Evolutionary conservation across 2,797 vertebrate genomes (phyloP), one percentile per base, ranked within the genome.

Genomic region (Danionella dracula): DNA sequence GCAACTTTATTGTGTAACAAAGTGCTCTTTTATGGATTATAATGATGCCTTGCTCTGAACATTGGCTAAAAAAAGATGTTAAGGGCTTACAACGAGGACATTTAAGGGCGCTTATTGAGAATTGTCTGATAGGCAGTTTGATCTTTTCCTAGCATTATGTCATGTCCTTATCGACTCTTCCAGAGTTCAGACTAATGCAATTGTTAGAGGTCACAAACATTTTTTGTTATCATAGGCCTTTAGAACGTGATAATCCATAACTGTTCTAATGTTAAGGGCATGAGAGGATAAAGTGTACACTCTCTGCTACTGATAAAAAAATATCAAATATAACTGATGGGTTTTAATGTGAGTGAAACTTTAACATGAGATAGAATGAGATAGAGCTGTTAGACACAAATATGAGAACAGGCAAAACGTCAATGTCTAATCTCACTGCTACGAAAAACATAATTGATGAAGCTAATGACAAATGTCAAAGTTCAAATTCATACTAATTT

Each of bases 1-100:
- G 21, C 27, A 20, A 12, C 5, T 27, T 27, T 3, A 27, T 40
- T 55, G 35, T 55, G 21, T 40, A 40, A 40, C 9, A 27, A 10
- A 10, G 40, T 40, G 51, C n/a, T 40, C 13, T 55, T n/a, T 21
- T 40, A 40, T 40, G 53, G 20, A 56, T 56, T 56, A 40, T 56
- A 4, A 55, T 55, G 16, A 55, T 55, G 53, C 35, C 19, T 10
- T 56, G 37, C 8, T 56, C 5, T 27, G 7, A 10, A 38, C 51
- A n/a, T n/a, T n/a, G n/a, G n/a, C n/a, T n/a, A n/a, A n/a, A n/a
- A n/a, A 10, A 4, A 56, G 40, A 15, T 15, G 15, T n/a, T n/a
- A n/a, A n/a, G 19, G 34, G 21, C 23, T 54, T 38, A 21, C 19
- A 40, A 1, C 20, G 20, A 40, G 13, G 19, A 37, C 4, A 0